Evolutionary conservation across 2,888 invertebrate genomes (phyloP).

Genomic region (Caenorhabditis imperialis): DNA sequence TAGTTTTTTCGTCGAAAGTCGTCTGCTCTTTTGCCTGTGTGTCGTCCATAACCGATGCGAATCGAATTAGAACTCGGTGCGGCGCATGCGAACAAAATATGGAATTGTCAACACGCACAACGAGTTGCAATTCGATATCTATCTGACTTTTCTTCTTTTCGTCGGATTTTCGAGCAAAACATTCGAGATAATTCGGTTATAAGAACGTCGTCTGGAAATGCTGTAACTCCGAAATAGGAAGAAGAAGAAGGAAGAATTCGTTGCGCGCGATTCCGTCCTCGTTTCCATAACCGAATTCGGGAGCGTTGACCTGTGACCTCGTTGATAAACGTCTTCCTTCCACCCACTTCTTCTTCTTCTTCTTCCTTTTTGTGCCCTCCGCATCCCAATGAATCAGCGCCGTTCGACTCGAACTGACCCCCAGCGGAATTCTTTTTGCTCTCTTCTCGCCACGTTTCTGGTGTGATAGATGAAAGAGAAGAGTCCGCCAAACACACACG

Average conservation of each 20-base stretch:
- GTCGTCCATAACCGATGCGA: slow-evolving; percentile 43
- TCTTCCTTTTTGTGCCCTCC: slow-evolving; percentile 17
- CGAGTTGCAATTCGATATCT: slow-evolving; percentile 1
- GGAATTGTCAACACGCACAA: slow-evolving; percentile 30
- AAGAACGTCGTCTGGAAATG: no score
- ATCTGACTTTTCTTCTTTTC: slow-evolving; percentile 11
- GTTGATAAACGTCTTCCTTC: slow-evolving; percentile 12
- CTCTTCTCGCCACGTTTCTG: slow-evolving; percentile 15
- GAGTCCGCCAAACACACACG: neutral
- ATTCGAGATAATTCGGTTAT: neutral
- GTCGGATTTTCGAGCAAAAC: neutral
- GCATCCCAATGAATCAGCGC: slow-evolving; percentile 25
- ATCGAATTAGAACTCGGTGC: slow-evolving; percentile 39
- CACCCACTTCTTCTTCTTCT: slow-evolving; percentile 10
- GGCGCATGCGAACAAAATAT: slow-evolving; percentile 25
- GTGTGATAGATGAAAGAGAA: slow-evolving; percentile 26
- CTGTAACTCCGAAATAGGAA: no score
- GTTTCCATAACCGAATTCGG: slow-evolving; percentile 37
- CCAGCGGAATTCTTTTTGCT: slow-evolving; percentile 25
- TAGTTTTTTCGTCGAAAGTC: slow-evolving; percentile 12
- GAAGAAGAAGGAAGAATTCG: no score
- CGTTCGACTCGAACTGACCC: slow-evolving; percentile 30
- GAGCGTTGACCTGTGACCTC: slow-evolving; percentile 34
- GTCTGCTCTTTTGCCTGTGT: slow-evolving; percentile 21
- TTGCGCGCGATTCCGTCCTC: no score